Conservation (phyloP, 35 echinoderm and acorn worm genomes). For the Eucidaris tribuloides region DNA sequence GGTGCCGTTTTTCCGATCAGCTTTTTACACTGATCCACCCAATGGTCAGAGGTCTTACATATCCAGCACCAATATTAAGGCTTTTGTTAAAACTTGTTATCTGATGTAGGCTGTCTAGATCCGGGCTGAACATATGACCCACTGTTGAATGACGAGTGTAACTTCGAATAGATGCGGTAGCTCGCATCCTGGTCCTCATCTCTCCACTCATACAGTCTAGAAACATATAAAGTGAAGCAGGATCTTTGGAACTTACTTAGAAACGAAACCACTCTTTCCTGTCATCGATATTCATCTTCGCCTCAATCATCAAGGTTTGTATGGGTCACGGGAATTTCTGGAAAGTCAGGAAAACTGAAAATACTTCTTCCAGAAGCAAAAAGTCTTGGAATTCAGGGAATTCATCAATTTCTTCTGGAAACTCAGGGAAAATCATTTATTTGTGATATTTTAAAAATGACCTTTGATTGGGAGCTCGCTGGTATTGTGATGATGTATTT, state of each 20-base stretch:
- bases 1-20: background rate
- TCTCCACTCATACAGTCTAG: conserved; percentile 34
- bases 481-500: no score
- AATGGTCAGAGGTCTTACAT: conserved; percentile 11
- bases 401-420: no score
- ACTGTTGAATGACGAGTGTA: background rate
- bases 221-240: background rate
- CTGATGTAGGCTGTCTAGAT: background rate
- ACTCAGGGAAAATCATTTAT: no score
- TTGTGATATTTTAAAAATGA: no score
- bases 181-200: conserved; percentile 40
- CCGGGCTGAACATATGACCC: background rate
- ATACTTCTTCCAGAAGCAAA: no score
- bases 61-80: conserved; percentile 24
- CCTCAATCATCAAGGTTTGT: no score
- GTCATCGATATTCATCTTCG: conserved; percentile 24
- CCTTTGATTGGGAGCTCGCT: no score
- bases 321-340: no score
- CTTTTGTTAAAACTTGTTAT: background rate
- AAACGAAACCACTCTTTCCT: conserved; percentile 24
- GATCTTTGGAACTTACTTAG: background rate
- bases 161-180: conserved; percentile 31
- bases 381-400: no score
- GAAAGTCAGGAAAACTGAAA: no score
- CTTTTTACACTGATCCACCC: conserved; percentile 38